Evolutionary conservation across 2,113 vertebrate genomes (phyloP).

Genomic region (Rhegmatorhina hoffmannsi): DNA sequence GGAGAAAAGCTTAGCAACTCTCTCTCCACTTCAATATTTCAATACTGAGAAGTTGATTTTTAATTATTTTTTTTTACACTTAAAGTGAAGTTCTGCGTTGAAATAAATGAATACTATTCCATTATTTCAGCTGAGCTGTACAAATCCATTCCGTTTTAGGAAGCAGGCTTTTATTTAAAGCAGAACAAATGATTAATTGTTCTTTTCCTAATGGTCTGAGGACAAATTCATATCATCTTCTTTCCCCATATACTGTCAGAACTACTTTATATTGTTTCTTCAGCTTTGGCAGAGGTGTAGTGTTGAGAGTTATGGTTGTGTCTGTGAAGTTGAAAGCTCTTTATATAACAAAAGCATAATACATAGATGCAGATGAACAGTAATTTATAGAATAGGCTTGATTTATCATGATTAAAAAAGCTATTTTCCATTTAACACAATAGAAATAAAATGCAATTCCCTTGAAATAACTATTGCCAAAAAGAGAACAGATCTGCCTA

Average conservation of each 20-base stretch:
- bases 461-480: neutral
- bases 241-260: neutral
- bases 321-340: neutral
- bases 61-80: neutral
- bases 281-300: neutral
- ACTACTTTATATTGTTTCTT: neutral
- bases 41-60: neutral
- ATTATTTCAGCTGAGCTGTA: neutral
- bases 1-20: neutral
- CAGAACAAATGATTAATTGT: neutral
- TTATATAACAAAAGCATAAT: neutral
- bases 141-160: neutral
- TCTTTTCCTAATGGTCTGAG: neutral
- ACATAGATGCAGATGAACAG: neutral
- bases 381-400: neutral
- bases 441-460: neutral
- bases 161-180: neutral
- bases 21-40: neutral
- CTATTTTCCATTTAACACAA: conserved; percentile 27
- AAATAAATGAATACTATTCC: neutral
- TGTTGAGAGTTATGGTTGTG: neutral
- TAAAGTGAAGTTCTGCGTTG: neutral
- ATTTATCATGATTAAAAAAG: neutral
- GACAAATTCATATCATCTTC: neutral
- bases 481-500: neutral